Conservation (phyloP, 2,113 vertebrate species). For the Cheirogaleus medius region DNA sequence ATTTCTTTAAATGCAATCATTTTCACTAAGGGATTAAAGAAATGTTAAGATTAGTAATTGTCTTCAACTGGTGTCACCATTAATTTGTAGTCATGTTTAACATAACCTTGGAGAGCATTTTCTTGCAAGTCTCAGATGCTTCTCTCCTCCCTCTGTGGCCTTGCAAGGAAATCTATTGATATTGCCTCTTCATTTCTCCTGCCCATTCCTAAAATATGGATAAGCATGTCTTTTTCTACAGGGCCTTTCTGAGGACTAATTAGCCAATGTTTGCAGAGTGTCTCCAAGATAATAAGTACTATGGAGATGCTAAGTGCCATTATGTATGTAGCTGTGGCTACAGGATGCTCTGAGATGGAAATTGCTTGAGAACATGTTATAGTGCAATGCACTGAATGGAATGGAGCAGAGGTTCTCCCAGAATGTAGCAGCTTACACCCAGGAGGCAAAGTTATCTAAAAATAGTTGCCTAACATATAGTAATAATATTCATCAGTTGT, state of each 20-base stretch:
- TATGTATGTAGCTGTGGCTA: background rate
- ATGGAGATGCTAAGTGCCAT: background rate
- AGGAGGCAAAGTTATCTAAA: background rate
- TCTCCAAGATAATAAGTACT: background rate
- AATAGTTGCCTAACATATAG: background rate
- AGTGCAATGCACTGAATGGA: background rate
- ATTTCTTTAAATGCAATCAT: background rate
- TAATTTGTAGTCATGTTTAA: background rate
- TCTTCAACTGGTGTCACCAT: accelerated
- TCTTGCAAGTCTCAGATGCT: background rate
- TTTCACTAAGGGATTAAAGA: background rate
- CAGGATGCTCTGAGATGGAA: background rate
- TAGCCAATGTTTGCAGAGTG: background rate
- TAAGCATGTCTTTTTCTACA: background rate
- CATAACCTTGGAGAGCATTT: background rate
- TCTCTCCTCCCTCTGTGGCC: background rate
- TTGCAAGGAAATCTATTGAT: background rate
- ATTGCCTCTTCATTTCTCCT: background rate
- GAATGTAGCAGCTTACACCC: background rate
- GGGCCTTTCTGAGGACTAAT: background rate
- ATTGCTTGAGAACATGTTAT: background rate
- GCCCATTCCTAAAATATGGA: background rate
- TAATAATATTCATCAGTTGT: too few species aligned
- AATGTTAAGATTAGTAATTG: background rate
- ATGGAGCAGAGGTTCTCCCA: background rate